A percentile compares a stretch with the other conserved stretches of the same genome.
Conservation (phyloP, 2,888 invertebrate species). For the Graphium colonna region DNA sequence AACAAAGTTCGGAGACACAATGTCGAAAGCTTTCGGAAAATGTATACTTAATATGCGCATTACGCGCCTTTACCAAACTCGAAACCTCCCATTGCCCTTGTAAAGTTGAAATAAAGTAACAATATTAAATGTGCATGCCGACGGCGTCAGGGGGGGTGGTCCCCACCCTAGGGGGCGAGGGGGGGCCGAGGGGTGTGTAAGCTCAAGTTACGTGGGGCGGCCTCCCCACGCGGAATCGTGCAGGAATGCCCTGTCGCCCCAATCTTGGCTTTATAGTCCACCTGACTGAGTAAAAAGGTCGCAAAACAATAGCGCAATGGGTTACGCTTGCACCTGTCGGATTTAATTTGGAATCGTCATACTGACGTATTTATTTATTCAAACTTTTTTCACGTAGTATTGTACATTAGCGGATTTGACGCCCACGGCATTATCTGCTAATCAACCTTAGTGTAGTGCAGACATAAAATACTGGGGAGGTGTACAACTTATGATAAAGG, state of each 20-base stretch:
- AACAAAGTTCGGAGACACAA: too few relatives aligned
- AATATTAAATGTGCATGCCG: conserved; percentile 74
- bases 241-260: conserved; percentile 59
- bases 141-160: conserved; percentile 38
- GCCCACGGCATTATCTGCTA: too few relatives aligned
- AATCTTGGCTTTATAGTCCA: conserved; percentile 35
- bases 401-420: neutral
- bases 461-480: too few relatives aligned
- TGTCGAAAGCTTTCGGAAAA: neutral
- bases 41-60: conserved; percentile 36
- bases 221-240: conserved; percentile 51
- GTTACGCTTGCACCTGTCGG: neutral
- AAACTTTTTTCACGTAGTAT: too few relatives aligned
- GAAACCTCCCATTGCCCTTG: conserved; percentile 68
- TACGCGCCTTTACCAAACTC: conserved; percentile 53
- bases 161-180: conserved; percentile 27
- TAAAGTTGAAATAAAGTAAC: conserved; percentile 69
- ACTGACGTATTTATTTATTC: too few relatives aligned
- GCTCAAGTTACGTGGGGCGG: conserved; percentile 40
- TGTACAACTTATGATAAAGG: too few relatives aligned
- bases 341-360: neutral
- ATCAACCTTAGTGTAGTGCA: too few relatives aligned
- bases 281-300: conserved; percentile 34
- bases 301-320: conserved; percentile 23
- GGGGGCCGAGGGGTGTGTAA: conserved; percentile 36